Evolutionary conservation across 2,113 vertebrate genomes (phyloP).

Genomic region (Tragulus kanchil): DNA sequence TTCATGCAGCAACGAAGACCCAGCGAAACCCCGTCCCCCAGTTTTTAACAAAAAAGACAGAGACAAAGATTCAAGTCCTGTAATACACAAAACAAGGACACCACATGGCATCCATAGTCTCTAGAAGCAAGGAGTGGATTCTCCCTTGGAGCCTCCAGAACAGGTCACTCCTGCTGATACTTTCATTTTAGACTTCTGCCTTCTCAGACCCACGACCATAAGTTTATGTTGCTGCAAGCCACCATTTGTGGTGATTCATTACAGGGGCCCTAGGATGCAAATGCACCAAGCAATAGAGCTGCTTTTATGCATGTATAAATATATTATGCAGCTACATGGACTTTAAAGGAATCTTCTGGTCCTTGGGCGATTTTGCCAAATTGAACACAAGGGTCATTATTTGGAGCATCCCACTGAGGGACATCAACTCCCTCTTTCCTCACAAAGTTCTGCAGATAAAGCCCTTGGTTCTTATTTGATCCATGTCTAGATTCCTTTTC

Average conservation of each 20-base stretch:
- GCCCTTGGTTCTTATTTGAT: not conserved
- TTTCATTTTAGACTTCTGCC: not conserved
- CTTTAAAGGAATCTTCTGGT: not conserved
- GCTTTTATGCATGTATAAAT: not conserved
- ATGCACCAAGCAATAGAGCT: not conserved
- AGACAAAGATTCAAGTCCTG: not conserved
- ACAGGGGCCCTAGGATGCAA: not conserved
- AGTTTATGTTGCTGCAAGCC: not conserved
- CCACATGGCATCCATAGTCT: not conserved
- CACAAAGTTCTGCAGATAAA: not conserved
- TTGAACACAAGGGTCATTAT: not conserved
- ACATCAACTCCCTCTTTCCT: not conserved
- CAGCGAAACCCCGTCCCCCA: no score
- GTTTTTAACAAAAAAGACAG: not conserved
- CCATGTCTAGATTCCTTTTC: not conserved
- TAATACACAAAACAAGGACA: not conserved
- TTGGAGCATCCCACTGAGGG: not conserved
- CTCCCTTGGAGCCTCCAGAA: not conserved
- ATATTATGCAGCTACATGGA: not conserved
- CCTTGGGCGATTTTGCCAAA: not conserved
- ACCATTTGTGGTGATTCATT: not conserved
- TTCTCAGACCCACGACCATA: not conserved
- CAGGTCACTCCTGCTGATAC: not conserved
- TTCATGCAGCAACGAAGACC: no score
- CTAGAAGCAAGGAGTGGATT: not conserved